A percentile compares a stretch with the other conserved stretches of the same genome.
phyloP scores from a whole-genome alignment of 2,113 vertebrate genomes.

The Corythaixoides concolor region DNA sequence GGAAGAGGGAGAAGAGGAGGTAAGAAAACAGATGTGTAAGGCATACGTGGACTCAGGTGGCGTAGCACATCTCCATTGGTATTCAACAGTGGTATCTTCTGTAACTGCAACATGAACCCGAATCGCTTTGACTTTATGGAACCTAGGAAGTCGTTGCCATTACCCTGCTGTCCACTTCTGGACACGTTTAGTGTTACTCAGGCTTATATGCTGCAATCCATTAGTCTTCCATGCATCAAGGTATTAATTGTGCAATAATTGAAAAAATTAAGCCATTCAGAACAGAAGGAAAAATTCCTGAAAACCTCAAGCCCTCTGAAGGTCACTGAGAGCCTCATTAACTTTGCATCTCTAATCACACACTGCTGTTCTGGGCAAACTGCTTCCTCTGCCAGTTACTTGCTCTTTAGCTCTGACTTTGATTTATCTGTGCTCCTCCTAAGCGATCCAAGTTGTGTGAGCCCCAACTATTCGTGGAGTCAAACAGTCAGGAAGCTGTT shows the following conservation, averaged over 20 bases:
- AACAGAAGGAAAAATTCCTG: background rate
- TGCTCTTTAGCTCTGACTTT: background rate
- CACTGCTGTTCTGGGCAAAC: background rate
- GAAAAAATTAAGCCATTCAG: conserved; percentile 20
- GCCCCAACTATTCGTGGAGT: fast-evolving
- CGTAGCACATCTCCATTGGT: background rate
- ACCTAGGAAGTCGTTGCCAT: background rate
- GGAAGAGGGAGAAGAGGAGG: conserved; percentile 95
- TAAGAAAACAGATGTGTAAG: conserved; percentile 9
- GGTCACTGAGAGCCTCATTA: conserved; percentile 19
- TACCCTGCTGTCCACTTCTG: background rate
- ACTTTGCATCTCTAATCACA: background rate
- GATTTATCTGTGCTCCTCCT: conserved; percentile 9
- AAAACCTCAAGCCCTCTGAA: background rate
- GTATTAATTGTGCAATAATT: conserved; percentile 30
- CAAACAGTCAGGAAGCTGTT: background rate
- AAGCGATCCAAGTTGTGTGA: background rate
- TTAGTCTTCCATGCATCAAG: background rate
- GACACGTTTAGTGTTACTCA: background rate
- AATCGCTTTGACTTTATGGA: background rate
- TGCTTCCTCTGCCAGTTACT: background rate
- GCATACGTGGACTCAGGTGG: background rate
- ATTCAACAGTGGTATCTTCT: background rate
- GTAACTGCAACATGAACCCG: background rate
- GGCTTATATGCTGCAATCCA: background rate